Evolutionary conservation across 2,888 invertebrate species (phyloP).

Genomic region (Diachrysia chrysitis): DNA sequence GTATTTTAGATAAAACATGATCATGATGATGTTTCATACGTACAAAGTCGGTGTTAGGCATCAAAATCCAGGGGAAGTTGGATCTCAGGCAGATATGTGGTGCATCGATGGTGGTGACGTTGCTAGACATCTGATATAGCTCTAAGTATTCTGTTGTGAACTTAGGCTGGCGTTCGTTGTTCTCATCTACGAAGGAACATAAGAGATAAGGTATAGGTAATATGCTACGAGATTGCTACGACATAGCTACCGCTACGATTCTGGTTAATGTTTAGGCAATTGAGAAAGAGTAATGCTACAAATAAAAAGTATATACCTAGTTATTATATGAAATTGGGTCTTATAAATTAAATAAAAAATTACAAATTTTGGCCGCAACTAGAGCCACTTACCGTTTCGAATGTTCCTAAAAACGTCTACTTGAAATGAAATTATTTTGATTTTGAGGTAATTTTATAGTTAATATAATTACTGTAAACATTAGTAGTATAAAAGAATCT

Average conservation of each 20-base stretch:
- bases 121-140: slow-evolving; percentile 77
- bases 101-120: slow-evolving; percentile 80
- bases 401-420: too few relatives aligned
- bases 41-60: slow-evolving; percentile 84
- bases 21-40: too few relatives aligned
- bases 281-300: too few relatives aligned
- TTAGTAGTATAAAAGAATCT: too few relatives aligned
- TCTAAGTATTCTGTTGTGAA: slow-evolving; percentile 80
- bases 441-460: too few relatives aligned
- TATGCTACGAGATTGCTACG: slow-evolving; percentile 14
- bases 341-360: too few relatives aligned
- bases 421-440: too few relatives aligned
- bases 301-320: too few relatives aligned
- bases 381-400: too few relatives aligned
- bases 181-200: slow-evolving; percentile 71
- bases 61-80: slow-evolving; percentile 86
- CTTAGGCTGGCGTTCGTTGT: slow-evolving; percentile 78
- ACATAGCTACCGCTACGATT: slow-evolving; percentile 11
- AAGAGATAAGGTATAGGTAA: not conserved
- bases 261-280: not conserved
- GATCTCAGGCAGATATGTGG: slow-evolving; percentile 80
- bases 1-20: not conserved
- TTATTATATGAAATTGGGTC: too few relatives aligned
- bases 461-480: too few relatives aligned
- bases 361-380: too few relatives aligned